A percentile compares a stretch with the other conserved stretches of the same genome.
Conservation (phyloP, 2,888 invertebrate species). For the Dascillus cervinus region DNA sequence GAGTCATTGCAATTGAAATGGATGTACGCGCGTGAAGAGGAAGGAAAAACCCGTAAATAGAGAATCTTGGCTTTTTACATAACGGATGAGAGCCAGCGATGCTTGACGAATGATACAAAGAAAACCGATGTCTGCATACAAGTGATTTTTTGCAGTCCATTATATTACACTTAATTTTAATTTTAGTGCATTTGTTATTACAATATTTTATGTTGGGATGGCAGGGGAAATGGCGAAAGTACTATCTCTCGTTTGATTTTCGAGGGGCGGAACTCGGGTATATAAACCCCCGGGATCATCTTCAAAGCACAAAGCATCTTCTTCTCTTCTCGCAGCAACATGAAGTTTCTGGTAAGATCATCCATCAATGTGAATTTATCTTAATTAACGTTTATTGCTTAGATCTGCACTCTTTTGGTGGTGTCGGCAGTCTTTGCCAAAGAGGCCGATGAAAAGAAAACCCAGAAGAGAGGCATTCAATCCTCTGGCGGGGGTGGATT, state of each 20-base stretch:
- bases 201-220: slow-evolving; percentile 6
- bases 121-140: slow-evolving; percentile 3
- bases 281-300: slow-evolving; percentile 6
- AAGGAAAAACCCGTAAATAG: too few relatives aligned
- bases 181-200: slow-evolving; percentile 7
- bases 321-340: slow-evolving; percentile 7
- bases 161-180: slow-evolving; percentile 4
- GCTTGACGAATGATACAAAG: slow-evolving; percentile 10
- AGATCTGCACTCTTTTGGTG: slow-evolving; percentile 9
- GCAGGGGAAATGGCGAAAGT: slow-evolving; percentile 10
- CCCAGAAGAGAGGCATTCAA: slow-evolving; percentile 11
- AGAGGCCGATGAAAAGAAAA: slow-evolving; percentile 11
- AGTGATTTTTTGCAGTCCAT: slow-evolving; percentile 5
- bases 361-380: too few relatives aligned
- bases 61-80: too few relatives aligned
- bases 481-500: slow-evolving; percentile 5
- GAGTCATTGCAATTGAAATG: too few relatives aligned
- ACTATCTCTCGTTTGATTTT: slow-evolving; percentile 8
- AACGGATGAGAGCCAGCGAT: slow-evolving; percentile 6
- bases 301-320: slow-evolving; percentile 7
- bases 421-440: slow-evolving; percentile 13
- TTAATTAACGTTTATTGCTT: too few relatives aligned
- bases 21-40: too few relatives aligned
- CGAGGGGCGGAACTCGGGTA: slow-evolving; percentile 9
- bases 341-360: slow-evolving; percentile 13